Evolutionary conservation across 2,888 invertebrate genomes (phyloP).

Genomic region (Diarsia brunnea): DNA sequence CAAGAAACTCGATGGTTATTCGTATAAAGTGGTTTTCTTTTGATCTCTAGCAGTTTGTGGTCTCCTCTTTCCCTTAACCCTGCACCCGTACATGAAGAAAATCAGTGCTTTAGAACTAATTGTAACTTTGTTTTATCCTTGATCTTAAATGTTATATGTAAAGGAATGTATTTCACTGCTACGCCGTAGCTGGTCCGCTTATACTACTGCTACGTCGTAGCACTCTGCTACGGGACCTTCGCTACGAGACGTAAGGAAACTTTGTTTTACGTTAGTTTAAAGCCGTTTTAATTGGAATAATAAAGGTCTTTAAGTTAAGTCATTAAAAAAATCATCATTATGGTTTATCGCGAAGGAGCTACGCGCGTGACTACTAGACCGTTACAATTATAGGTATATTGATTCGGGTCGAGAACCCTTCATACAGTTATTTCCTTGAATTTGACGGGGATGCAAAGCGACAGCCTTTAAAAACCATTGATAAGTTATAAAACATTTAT

Average conservation of each 20-base stretch:
- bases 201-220: slow-evolving; percentile 21
- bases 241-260: slow-evolving; percentile 5
- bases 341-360: not conserved
- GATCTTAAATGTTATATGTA: slow-evolving; percentile 13
- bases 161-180: slow-evolving; percentile 21
- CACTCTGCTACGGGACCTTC: not conserved
- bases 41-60: not conserved
- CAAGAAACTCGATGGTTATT: no score
- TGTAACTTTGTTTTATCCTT: slow-evolving; percentile 38
- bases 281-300: not conserved
- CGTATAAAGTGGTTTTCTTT: no score
- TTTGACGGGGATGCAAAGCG: no score
- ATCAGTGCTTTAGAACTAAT: slow-evolving; percentile 24
- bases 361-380: not conserved
- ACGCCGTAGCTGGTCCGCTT: slow-evolving; percentile 41
- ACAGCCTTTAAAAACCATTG: no score
- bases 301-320: not conserved
- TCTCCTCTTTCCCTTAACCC: slow-evolving; percentile 7
- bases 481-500: no score
- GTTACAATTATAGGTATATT: not conserved
- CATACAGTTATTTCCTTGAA: no score
- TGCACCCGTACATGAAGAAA: slow-evolving; percentile 3
- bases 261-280: not conserved
- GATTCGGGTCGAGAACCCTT: no score
- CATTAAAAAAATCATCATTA: not conserved